A percentile compares a stretch with the other conserved stretches of the same genome.
Conservation (phyloP, 2,113 vertebrate species). For the Periophthalmodon schlosseri region DNA sequence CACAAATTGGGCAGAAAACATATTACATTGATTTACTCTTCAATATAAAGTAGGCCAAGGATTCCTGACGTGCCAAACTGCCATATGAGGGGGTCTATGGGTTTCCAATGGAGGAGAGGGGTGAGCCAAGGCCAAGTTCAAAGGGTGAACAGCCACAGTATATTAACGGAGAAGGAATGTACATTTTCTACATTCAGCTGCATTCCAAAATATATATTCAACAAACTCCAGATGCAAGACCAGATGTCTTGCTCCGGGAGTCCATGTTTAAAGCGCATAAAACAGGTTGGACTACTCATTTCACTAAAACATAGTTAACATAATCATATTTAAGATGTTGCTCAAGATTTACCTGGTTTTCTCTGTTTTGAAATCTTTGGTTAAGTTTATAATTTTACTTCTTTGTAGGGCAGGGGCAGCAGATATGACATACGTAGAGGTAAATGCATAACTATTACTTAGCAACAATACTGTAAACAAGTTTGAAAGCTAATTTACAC, state of each 20-base stretch:
- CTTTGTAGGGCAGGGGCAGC: no score
- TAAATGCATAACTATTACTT: no score
- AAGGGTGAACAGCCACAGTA: conserved; percentile 13
- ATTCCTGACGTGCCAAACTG: conserved; percentile 6
- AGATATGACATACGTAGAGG: no score
- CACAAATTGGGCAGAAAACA: background rate
- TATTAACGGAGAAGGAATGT: conserved; percentile 40
- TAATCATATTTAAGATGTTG: background rate
- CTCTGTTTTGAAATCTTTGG: background rate
- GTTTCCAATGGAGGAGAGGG: background rate
- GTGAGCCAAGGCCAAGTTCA: conserved; percentile 14
- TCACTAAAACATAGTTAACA: background rate
- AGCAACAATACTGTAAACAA: no score
- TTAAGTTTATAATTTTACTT: background rate
- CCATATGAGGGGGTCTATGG: background rate
- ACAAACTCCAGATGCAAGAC: conserved; percentile 28
- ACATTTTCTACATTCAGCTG: conserved; percentile 14
- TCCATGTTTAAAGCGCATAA: background rate
- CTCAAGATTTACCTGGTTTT: background rate
- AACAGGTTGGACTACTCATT: no score
- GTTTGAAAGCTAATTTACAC: no score
- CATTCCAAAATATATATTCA: conserved; percentile 1
- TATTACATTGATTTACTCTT: conserved; percentile 10
- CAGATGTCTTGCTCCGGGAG: background rate
- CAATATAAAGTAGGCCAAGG: background rate